Evolutionary conservation across 2,113 vertebrate genomes (phyloP).

Genomic region (Neogale vison): DNA sequence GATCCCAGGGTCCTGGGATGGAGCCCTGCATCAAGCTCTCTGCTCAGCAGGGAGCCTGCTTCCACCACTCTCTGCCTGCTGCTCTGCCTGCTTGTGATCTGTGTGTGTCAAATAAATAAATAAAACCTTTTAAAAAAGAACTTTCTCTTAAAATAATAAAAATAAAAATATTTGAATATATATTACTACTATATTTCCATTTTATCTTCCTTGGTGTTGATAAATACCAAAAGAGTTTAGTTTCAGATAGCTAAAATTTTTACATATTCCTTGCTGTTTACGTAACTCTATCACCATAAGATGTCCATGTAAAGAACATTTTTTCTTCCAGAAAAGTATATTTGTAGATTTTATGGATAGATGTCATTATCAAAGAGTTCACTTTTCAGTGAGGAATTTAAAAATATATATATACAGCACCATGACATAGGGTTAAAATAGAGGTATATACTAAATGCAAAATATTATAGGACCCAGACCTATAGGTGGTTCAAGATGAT

Average conservation of each 20-base stretch:
- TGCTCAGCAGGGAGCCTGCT: too few relatives aligned
- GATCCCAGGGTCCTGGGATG: too few relatives aligned
- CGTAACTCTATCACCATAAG: not conserved
- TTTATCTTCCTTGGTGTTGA: not conserved
- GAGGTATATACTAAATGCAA: not conserved
- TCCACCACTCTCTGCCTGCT: too few relatives aligned
- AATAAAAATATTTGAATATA: not conserved
- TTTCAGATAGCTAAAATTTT: slow-evolving; percentile 1
- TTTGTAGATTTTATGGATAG: not conserved
- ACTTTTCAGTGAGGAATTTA: not conserved
- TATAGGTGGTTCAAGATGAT: not conserved
- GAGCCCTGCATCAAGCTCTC: too few relatives aligned
- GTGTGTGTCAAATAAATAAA: too few relatives aligned
- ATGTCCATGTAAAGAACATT: not conserved
- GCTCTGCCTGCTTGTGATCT: too few relatives aligned
- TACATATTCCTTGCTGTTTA: not conserved
- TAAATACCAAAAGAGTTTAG: not conserved
- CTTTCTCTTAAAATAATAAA: too few relatives aligned
- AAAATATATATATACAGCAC: not conserved
- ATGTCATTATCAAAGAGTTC: not conserved
- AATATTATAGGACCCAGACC: not conserved
- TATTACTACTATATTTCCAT: not conserved
- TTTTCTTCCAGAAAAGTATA: not conserved
- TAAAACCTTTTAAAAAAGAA: too few relatives aligned
- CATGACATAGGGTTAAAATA: not conserved